These are phyloP conservation scores for Brachypteracias leptosomus DNA, from an alignment of 2,113 vertebrate genomes.

Conservation along the genomic window DNA sequence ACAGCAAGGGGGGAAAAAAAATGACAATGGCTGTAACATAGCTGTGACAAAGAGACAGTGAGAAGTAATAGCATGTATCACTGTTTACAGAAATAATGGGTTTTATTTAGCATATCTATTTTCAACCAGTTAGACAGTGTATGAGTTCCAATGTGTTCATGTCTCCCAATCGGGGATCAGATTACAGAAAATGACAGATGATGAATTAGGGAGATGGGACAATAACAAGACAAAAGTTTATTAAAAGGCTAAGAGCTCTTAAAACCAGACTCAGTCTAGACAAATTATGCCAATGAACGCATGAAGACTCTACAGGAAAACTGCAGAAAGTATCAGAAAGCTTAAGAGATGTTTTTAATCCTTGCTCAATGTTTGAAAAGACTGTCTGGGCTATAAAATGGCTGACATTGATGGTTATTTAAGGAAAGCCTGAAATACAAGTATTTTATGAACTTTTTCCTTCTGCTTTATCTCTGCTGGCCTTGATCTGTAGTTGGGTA, in stretches of 20 bases:
- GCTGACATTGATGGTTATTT: background rate
- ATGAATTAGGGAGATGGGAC: background rate
- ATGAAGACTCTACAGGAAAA: background rate
- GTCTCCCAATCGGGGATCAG: background rate
- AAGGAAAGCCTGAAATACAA: background rate
- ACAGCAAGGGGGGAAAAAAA: background rate
- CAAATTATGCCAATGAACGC: background rate
- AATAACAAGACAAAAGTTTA: background rate
- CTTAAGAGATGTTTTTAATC: background rate
- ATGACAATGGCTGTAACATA: background rate
- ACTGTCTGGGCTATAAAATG: background rate
- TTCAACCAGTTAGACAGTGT: background rate
- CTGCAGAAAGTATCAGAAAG: background rate
- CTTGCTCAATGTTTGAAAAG: background rate
- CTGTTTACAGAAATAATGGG: conserved; percentile 51
- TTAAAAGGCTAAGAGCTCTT: conserved; percentile 16
- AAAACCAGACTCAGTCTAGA: conserved; percentile 1
- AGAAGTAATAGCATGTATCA: conserved; percentile 17
- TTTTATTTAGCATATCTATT: conserved; percentile 45
- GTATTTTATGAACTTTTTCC: background rate
- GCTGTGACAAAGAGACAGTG: conserved; percentile 19
- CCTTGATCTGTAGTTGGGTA: background rate
- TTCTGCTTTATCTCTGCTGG: background rate
- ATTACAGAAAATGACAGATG: conserved; percentile 7
- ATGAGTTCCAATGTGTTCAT: background rate